Evolutionary conservation across 2,797 vertebrate genomes (phyloP).

Genomic region (Danio tinwini): DNA sequence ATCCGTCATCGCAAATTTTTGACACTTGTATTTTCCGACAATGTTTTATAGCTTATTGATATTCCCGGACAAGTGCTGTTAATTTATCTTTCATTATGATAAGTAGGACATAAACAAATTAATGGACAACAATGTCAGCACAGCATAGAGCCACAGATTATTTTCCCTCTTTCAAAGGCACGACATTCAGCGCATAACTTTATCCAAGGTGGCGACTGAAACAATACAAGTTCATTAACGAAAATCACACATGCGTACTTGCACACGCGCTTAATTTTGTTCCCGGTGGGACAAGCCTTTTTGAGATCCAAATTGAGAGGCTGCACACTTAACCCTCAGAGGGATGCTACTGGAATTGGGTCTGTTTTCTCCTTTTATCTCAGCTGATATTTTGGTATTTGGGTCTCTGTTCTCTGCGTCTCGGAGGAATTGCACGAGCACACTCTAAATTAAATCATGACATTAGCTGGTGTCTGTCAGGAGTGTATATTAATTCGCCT

Average conservation of each 20-base stretch:
- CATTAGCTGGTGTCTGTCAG: conserved; percentile 52
- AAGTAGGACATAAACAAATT: conserved; percentile 6
- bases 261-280: conserved; percentile 57
- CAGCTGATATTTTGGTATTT: conserved; percentile 73
- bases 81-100: conserved; percentile 24
- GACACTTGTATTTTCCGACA: background rate
- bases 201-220: conserved; percentile 55
- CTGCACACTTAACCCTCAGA: conserved; percentile 62
- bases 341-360: conserved; percentile 59
- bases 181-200: conserved; percentile 26
- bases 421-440: conserved; percentile 53
- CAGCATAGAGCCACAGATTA: conserved; percentile 7
- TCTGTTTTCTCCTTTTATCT: conserved; percentile 62
- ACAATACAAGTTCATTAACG: conserved; percentile 65
- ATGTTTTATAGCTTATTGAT: conserved; percentile 6
- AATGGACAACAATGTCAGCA: background rate
- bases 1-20: background rate
- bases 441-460: conserved; percentile 52
- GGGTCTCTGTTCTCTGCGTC: conserved; percentile 65
- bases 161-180: conserved; percentile 22
- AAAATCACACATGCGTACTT: conserved; percentile 62
- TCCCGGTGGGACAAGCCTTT: conserved; percentile 67
- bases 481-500: conserved; percentile 24
- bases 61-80: background rate
- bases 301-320: conserved; percentile 63